Evolutionary conservation across 2,113 vertebrate species (phyloP), one percentile per base, ranked within the genome.

Genomic region (Nestor notabilis): DNA sequence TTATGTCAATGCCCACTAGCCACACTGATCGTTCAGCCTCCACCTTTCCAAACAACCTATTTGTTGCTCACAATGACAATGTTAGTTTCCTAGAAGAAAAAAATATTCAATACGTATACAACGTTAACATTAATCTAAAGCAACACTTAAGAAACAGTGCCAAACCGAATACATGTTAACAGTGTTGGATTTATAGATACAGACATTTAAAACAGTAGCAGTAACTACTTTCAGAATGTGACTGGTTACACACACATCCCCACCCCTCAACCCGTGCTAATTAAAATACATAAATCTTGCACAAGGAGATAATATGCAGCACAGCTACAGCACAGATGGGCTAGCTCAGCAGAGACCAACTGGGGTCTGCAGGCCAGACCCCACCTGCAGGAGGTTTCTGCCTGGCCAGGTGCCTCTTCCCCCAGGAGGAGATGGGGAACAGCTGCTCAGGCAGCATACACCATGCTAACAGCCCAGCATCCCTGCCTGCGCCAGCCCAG

Each of bases 31-130:
- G 72, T 83, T 65, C 81, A 96, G 77, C 31, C 49, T 85, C n/a
- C 60, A 24, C 46, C 68, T 92, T 88, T 88, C 95, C 55, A 74
- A 74, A 66, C 39, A 55, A 80, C 25, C 74, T 46, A 19, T 77
- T 76, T 33, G 66, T 75, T 90, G 71, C 85, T 93, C 61, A 75
- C 50, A 37, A 93, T 33, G 52, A 91, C 66, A 88, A 56, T 41
- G 58, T 78, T 83, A 41, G 69, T 91, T 93, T 87, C 65, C 78
- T 83, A 83, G 58, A 89, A 37, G 91, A 83, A 91, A 90, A 90
- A 92, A n/a, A 18, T 0, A 41, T 65, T 79, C 47, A 63, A 7
- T 84, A 79, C 56, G 55, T 53, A 53, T 25, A 71, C 33, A 89
- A 43, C 55, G 49, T 87, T 8, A 15, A 81, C 41, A 39, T 60